These are phyloP conservation scores for Xanthorhoe designata DNA, from an alignment of 2,888 invertebrate species.

Conservation along the genomic window DNA sequence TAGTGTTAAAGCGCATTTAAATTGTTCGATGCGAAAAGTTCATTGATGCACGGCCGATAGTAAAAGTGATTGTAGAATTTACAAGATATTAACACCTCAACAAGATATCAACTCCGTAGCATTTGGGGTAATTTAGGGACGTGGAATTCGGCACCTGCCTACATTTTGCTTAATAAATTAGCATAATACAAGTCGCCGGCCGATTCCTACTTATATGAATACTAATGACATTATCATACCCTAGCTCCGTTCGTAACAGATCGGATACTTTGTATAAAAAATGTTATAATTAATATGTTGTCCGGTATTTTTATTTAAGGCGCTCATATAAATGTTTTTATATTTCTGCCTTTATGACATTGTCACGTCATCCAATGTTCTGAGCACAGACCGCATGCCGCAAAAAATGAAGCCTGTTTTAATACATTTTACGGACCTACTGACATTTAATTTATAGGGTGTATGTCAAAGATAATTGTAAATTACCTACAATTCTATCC, in stretches of 20 bases:
- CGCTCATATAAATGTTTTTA: neutral
- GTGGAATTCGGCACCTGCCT: neutral
- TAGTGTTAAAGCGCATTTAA: no score
- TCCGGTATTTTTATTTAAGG: neutral
- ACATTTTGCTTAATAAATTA: neutral
- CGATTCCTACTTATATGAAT: neutral
- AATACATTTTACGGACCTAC: neutral
- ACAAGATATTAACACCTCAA: neutral
- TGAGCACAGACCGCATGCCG: slow-evolving; percentile 22
- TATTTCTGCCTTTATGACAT: neutral
- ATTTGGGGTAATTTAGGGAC: neutral
- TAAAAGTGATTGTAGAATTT: no score
- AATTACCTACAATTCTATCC: neutral
- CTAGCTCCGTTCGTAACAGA: neutral
- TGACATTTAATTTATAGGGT: neutral
- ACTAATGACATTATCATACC: neutral
- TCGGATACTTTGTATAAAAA: neutral
- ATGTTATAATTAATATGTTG: neutral
- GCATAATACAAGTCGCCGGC: neutral
- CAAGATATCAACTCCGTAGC: neutral
- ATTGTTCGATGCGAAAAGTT: no score
- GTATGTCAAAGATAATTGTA: neutral
- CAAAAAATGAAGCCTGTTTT: slow-evolving; percentile 15
- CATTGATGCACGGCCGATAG: no score
- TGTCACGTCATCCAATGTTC: slow-evolving; percentile 26